Conservation (phyloP, 2,797 vertebrate genomes). For the Pantherophis vulpinus region DNA sequence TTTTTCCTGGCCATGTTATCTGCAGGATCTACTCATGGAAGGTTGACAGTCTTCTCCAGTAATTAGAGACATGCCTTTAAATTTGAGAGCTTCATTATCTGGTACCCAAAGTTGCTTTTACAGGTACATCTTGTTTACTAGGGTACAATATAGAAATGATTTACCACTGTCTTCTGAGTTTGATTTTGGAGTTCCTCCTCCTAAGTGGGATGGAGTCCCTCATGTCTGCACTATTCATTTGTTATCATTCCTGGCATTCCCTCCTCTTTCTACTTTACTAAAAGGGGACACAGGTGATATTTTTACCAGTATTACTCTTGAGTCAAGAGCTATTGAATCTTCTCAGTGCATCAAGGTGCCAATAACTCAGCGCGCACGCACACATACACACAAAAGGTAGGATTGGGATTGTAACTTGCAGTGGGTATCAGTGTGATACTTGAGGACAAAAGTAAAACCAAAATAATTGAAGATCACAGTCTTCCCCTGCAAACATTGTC, state of each 20-base stretch:
- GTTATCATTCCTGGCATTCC: neutral
- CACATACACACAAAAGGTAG: neutral
- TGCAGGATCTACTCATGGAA: neutral
- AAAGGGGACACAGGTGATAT: neutral
- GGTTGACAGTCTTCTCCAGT: neutral
- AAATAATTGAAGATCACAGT: neutral
- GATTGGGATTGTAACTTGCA: neutral
- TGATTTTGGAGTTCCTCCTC: neutral
- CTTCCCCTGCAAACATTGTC: neutral
- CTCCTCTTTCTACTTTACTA: neutral
- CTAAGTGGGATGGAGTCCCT: neutral
- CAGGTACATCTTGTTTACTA: neutral
- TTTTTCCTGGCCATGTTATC: neutral
- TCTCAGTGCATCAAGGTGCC: neutral
- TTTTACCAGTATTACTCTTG: neutral
- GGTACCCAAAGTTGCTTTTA: neutral
- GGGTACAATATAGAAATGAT: neutral
- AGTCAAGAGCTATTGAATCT: neutral
- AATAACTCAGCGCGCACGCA: neutral
- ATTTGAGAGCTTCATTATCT: neutral
- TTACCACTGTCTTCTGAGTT: neutral
- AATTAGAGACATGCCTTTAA: neutral
- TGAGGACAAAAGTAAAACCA: neutral
- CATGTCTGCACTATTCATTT: neutral
- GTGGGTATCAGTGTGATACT: neutral